A percentile compares a stretch with the other conserved stretches of the same genome.
Evolutionary conservation across 2,888 invertebrate species (phyloP).

Genomic region (Polietes domitor): DNA sequence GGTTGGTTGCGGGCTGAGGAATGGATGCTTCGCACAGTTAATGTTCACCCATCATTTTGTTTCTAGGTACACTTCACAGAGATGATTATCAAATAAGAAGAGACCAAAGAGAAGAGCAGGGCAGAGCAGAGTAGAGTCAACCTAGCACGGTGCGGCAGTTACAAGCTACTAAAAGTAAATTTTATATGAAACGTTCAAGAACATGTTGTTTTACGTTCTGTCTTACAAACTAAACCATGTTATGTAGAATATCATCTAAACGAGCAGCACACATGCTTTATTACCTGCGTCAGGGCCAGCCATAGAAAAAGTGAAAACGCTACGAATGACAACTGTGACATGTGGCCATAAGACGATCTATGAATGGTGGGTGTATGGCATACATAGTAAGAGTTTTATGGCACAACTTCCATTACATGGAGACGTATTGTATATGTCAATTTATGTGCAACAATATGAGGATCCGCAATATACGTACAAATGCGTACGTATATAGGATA

Average conservation of each 20-base stretch:
- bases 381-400: too few relatives aligned
- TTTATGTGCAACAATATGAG: too few relatives aligned
- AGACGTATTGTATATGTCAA: too few relatives aligned
- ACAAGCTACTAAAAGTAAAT: constrained; percentile 46
- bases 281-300: neutral
- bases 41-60: constrained; percentile 62
- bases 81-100: constrained; percentile 24
- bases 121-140: too few relatives aligned
- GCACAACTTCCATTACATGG: too few relatives aligned
- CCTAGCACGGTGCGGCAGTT: neutral
- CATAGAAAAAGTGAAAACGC: neutral
- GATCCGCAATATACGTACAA: too few relatives aligned
- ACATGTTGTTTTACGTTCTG: constrained; percentile 32
- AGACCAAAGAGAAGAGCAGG: neutral
- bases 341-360: too few relatives aligned
- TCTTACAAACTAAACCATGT: constrained; percentile 34
- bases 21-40: constrained; percentile 52
- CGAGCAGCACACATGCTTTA: constrained; percentile 26
- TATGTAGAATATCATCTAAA: constrained; percentile 34
- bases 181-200: constrained; percentile 35
- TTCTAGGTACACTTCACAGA: neutral
- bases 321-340: too few relatives aligned
- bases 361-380: too few relatives aligned
- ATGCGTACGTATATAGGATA: too few relatives aligned
- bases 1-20: neutral